Conservation (phyloP, 2,888 invertebrate species). For the Zygaena filipendulae region DNA sequence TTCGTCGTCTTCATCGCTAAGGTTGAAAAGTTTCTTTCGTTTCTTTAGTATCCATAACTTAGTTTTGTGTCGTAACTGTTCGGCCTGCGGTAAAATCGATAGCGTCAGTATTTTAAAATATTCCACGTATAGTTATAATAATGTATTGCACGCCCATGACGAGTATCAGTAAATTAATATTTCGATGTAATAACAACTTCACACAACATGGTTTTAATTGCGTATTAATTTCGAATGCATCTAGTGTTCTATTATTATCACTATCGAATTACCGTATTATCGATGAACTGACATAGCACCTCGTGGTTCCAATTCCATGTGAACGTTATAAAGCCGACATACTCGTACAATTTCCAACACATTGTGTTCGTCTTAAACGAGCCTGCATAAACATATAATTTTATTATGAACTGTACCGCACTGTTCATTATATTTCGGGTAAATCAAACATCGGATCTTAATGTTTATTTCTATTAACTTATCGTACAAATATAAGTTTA, state of each 20-base stretch:
- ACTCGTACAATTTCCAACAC: conserved; percentile 36
- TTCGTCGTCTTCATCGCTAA: conserved; percentile 21
- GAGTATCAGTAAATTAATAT: conserved; percentile 3
- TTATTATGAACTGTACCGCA: conserved; percentile 23
- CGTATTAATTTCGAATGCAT: too few species aligned
- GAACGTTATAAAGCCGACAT: conserved; percentile 26
- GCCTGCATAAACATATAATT: conserved; percentile 29
- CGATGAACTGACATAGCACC: conserved; percentile 26
- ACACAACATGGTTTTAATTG: too few species aligned
- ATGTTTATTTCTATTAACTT: too few species aligned
- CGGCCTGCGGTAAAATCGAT: conserved; percentile 22
- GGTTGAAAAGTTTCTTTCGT: conserved; percentile 17
- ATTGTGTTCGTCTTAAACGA: conserved; percentile 25
- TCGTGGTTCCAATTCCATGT: conserved; percentile 26
- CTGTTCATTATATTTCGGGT: conserved; percentile 24
- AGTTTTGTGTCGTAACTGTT: conserved; percentile 23
- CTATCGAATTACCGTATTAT: conserved; percentile 38
- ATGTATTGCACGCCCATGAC: too few species aligned
- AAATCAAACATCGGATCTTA: too few species aligned
- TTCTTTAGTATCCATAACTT: conserved; percentile 23
- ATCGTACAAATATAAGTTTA: too few species aligned
- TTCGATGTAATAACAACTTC: not conserved
- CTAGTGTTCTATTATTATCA: too few species aligned
- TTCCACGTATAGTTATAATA: too few species aligned
- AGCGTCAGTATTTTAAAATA: not conserved